Base-by-base conservation (phyloP, 2,888 invertebrate genomes). In the Phengaris alcon region DNA sequence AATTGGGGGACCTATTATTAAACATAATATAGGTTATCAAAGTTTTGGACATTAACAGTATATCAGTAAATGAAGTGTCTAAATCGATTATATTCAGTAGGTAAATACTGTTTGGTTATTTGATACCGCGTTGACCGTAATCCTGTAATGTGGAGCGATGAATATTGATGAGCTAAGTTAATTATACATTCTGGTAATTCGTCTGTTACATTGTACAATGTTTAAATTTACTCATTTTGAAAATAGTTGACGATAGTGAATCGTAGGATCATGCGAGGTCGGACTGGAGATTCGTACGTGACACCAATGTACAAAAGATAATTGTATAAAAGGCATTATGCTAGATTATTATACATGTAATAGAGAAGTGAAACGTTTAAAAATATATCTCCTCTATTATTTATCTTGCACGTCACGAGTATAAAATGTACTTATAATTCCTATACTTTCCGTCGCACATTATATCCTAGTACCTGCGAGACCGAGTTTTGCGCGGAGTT, bases 131-230 rank as follows among this genome's bases (percentile, higher is more conserved):
- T 35, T 64, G 64, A 64, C 64, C 64, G 64, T 64, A 64, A 64
- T 64, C 64, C 64, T 64, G 64, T 64, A 64, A 64, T 64, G 64
- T 64, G 64, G 35, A 44, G 12, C 64, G 64, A 64, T 64, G 64
- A 64, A 64, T 64, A 64, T 64, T 64, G 35, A 64, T 64, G 64
- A 64, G 64, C 64, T 64, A 64, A 64, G 64, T 64, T 64, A 64
- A 64, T 64, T 64, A 64, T 64, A 64, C 64, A 64, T 64, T 64
- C 64, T 10, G 35, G 64, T 64, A 64, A 64, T 64, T 64, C 64
- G 64, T 64, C 13, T 44, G 64, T 64, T 64, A 64, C 64, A 64
- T 3, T 35, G 64, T 64, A 55, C 55, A 55, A 52, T 52, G 52
- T 55, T n/a, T 7, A n/a, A n/a, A 5, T n/a, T 64, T 35, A 35